phyloP scores from a whole-genome alignment of 2,797 vertebrate genomes.

The Parauchenoglanis punctatus region DNA sequence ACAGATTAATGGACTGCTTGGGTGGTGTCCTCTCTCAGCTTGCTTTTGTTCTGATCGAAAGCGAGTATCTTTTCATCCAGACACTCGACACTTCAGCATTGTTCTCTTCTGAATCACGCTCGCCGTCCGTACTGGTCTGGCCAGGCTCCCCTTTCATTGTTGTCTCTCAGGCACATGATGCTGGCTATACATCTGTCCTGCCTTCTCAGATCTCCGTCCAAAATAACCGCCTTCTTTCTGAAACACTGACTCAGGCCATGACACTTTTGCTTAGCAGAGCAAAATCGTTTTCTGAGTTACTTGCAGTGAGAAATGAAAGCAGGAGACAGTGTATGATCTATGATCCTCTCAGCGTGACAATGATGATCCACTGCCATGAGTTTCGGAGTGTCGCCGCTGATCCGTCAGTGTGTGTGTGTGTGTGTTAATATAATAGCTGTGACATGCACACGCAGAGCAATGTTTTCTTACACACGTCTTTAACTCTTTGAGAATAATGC shows the following conservation, averaged over 20 bases:
- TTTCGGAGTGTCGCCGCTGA: neutral
- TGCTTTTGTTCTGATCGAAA: slow-evolving; percentile 3
- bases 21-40: neutral
- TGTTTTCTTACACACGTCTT: neutral
- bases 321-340: neutral
- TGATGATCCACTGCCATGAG: neutral
- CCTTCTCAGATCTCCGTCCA: neutral
- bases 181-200: neutral
- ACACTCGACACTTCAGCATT: slow-evolving; percentile 1
- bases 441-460: neutral
- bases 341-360: neutral
- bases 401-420: neutral
- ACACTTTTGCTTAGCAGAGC: neutral
- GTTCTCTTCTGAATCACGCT: slow-evolving; percentile 23
- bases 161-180: slow-evolving; percentile 7
- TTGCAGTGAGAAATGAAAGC: slow-evolving; percentile 11
- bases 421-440: neutral
- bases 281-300: neutral
- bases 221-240: neutral
- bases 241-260: slow-evolving; percentile 9
- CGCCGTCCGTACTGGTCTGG: neutral
- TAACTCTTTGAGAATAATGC: neutral
- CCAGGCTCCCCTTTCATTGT: slow-evolving; percentile 17
- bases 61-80: neutral
- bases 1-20: slow-evolving; percentile 10